Evolutionary conservation across 1,140 invertebrate genomes (phyloP).

Genomic region (Zaprionus inermis): DNA sequence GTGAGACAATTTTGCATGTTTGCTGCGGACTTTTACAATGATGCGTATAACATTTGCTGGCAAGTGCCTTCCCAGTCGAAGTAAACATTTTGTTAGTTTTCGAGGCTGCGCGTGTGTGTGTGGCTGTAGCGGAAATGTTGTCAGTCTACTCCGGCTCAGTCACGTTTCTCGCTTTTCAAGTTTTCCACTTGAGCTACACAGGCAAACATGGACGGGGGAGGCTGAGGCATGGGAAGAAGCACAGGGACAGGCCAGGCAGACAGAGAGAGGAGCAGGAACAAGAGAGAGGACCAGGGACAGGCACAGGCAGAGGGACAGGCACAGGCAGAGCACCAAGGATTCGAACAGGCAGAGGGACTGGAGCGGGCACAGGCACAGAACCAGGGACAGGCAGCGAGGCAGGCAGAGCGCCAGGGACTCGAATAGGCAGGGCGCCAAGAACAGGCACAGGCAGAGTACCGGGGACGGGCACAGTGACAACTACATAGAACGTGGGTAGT

Average conservation of each 20-base stretch:
- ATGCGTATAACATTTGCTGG: conserved; percentile 26
- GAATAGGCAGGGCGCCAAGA: too few relatives aligned
- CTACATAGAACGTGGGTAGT: conserved; percentile 26
- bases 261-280: too few relatives aligned
- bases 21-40: conserved; percentile 25
- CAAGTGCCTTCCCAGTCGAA: conserved; percentile 7
- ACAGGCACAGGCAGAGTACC: too few relatives aligned
- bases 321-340: too few relatives aligned
- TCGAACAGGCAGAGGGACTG: too few relatives aligned
- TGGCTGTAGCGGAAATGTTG: conserved; percentile 58
- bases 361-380: too few relatives aligned
- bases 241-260: too few relatives aligned
- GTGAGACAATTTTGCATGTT: conserved; percentile 37
- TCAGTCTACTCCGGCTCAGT: conserved; percentile 34
- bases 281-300: too few relatives aligned
- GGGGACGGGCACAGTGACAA: neutral
- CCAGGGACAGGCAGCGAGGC: too few relatives aligned
- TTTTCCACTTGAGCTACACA: conserved; percentile 35
- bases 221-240: neutral
- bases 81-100: conserved; percentile 36
- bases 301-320: too few relatives aligned
- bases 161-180: conserved; percentile 38
- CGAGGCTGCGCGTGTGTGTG: conserved; percentile 5
- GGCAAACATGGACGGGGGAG: neutral
- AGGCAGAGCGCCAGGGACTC: too few relatives aligned